Percentiles rank a stretch among this genome's conserved stretches.
Conservation (phyloP, 1,140 invertebrate genomes). For the Leptinotarsa lineolata region DNA sequence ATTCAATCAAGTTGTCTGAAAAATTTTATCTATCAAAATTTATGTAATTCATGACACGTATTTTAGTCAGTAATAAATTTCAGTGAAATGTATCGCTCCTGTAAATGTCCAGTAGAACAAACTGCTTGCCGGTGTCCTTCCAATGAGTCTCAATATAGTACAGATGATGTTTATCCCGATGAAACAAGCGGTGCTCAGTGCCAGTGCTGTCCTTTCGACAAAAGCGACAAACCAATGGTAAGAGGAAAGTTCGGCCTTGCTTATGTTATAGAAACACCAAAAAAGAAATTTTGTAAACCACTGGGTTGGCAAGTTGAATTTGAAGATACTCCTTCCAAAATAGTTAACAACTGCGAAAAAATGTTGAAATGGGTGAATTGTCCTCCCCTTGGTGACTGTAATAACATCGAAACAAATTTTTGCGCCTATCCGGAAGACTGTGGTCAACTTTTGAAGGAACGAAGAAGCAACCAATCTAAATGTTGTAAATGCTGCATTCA, state of each 20-base stretch:
- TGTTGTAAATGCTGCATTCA: not conserved
- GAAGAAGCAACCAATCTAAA: not conserved
- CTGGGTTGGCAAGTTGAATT: slow-evolving; percentile 50
- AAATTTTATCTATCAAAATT: slow-evolving; percentile 10
- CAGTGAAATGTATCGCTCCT: slow-evolving; percentile 4
- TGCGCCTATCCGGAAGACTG: slow-evolving; percentile 7
- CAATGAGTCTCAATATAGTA: not conserved
- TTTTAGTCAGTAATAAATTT: not conserved
- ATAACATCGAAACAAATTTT: slow-evolving; percentile 27
- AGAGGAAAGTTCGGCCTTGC: slow-evolving; percentile 41
- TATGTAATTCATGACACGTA: not conserved
- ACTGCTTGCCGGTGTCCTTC: not conserved
- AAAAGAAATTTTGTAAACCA: slow-evolving; percentile 37
- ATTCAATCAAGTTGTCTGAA: no score
- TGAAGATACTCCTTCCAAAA: slow-evolving; percentile 45
- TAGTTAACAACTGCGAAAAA: slow-evolving; percentile 44
- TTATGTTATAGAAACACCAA: slow-evolving; percentile 38
- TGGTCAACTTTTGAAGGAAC: slow-evolving; percentile 16
- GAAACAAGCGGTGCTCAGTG: not conserved
- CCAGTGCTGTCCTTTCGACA: not conserved
- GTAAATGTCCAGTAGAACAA: not conserved
- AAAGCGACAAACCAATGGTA: slow-evolving; percentile 16
- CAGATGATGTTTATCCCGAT: not conserved
- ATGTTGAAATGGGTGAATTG: slow-evolving; percentile 47
- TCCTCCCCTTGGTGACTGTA: slow-evolving; percentile 38